Percentiles rank a stretch among this genome's conserved stretches.
Evolutionary conservation across 2,113 vertebrate species (phyloP).

Genomic region (Cynopterus brachyotis): DNA sequence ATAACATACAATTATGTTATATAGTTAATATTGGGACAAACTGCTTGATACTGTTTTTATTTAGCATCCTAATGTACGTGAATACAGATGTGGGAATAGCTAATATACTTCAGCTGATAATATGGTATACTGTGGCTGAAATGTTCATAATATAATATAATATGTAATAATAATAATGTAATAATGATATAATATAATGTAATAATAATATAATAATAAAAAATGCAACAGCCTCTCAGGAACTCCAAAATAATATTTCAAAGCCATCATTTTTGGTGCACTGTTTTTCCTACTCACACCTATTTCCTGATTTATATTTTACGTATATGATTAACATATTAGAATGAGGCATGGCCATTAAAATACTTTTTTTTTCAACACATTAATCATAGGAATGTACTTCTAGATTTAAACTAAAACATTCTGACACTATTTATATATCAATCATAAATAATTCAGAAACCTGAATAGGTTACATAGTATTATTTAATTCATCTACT

Average conservation of each 20-base stretch:
- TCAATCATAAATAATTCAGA: slow-evolving; percentile 72
- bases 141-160: neutral
- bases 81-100: neutral
- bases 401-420: slow-evolving; percentile 65
- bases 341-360: slow-evolving; percentile 27
- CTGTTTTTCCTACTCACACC: slow-evolving; percentile 28
- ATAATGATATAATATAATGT: neutral
- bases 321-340: slow-evolving; percentile 29
- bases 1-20: neutral
- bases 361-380: slow-evolving; percentile 28
- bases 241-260: slow-evolving; percentile 33
- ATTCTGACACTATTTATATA: slow-evolving; percentile 53
- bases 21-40: slow-evolving; percentile 11
- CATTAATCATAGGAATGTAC: slow-evolving; percentile 55
- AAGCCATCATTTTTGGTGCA: neutral
- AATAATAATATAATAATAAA: neutral
- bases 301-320: slow-evolving; percentile 48
- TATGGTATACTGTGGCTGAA: neutral
- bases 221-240: neutral
- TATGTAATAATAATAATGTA: neutral
- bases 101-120: neutral
- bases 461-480: slow-evolving; percentile 36
- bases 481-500: slow-evolving; percentile 67
- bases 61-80: neutral
- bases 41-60: neutral